Conservation (phyloP, 2,797 vertebrate genomes). For the Podarcis siculus region DNA sequence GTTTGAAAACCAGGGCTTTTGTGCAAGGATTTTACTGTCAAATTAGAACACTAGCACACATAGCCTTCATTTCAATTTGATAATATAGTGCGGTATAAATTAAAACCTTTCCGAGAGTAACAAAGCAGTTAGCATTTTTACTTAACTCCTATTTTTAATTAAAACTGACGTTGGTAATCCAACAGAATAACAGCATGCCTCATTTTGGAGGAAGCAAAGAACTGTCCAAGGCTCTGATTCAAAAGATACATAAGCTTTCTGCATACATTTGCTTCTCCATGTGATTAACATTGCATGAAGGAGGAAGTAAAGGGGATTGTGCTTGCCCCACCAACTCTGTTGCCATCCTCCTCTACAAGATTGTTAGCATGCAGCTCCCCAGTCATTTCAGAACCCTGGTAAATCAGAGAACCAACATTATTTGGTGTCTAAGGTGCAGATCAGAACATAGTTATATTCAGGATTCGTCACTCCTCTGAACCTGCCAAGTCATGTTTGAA, state of each 20-base stretch:
- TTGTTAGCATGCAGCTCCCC: no score
- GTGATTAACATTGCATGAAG: no score
- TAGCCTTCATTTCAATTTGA: conserved; percentile 60
- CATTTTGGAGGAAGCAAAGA: background rate
- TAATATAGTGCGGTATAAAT: conserved; percentile 57
- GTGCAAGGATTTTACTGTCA: conserved; percentile 50
- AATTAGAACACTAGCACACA: conserved; percentile 54
- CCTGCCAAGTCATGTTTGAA: no score
- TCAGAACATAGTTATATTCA: no score
- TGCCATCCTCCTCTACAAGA: no score
- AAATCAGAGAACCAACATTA: no score
- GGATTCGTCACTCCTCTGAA: no score
- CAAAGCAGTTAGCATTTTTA: background rate
- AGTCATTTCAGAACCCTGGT: no score
- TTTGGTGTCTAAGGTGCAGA: no score
- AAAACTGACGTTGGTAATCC: background rate
- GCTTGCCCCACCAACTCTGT: no score
- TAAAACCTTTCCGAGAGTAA: conserved; percentile 25
- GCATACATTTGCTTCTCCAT: no score
- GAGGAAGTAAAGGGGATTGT: no score
- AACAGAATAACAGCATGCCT: background rate
- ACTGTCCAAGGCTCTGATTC: background rate
- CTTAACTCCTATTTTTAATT: conserved; percentile 38
- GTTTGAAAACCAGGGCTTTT: background rate
- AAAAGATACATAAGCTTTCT: background rate